Evolutionary conservation across 2,888 invertebrate species (phyloP), one percentile per base, ranked within the genome.

Genomic region (Drosophila mulleri): DNA sequence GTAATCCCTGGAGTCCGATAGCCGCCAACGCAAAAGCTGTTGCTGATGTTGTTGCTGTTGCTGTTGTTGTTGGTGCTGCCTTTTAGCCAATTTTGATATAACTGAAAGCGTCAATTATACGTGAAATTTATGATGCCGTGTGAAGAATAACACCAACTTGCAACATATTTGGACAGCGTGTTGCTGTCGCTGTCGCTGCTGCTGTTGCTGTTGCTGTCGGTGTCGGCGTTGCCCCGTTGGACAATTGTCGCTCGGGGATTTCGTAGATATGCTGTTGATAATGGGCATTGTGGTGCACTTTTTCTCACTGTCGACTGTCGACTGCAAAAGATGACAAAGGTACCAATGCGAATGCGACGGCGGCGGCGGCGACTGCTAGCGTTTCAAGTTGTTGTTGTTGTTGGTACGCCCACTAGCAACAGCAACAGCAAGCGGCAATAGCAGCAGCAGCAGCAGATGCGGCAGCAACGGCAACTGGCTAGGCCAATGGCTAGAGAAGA

Each of bases 81-180:
- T 75, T 88, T 83, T 90, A 90, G 86, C 90, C 88, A 87, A 90
- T 84, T 88, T 88, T 90, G 90, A 89, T 87, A 89, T 91, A 90
- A 85, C 90, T 90, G 91, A 91, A 90, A 90, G 90, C 90, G 90
- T 90, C 91, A 90, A 90, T 90, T 90, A 91, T 91, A 91, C 90
- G 91, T 90, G 92, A 91, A 90, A 90, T 90, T 91, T 90, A 90
- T 90, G 91, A 90, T 91, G 91, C 91, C 90, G 89, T 91, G 90
- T 90, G 91, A 91, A 83, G 91, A 90, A 91, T 91, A 89, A 89
- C 87, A 88, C 89, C 86, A 88, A 88, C 89, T 88, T 87, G 87
- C 89, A 89, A 88, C 88, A 89, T 89, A 87, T 88, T 89, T 88
- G 89, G 87, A 89, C 89, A 88, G 73, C 75, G 45, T 71, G 47